Evolutionary conservation across 2,888 invertebrate species (phyloP).

Genomic region (Beris chalybata): DNA sequence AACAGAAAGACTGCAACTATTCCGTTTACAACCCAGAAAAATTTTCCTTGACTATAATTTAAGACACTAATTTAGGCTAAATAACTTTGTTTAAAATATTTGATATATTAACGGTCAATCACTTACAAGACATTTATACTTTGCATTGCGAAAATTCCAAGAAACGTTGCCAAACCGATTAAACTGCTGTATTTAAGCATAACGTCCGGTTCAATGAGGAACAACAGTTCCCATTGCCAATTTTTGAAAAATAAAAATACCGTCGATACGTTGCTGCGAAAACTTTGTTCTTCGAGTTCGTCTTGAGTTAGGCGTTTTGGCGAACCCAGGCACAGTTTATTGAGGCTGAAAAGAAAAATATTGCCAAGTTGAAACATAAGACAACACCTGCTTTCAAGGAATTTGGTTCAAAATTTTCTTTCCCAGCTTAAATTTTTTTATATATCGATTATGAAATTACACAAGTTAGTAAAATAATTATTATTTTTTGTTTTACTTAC

Average conservation of each 20-base stretch:
- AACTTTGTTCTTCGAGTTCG: constrained; percentile 53
- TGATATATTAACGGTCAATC: constrained; percentile 6
- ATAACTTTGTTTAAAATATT: neutral
- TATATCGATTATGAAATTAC: no score
- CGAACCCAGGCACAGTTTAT: constrained; percentile 47
- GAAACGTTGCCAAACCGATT: constrained; percentile 62
- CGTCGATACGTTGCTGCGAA: constrained; percentile 56
- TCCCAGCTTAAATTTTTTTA: no score
- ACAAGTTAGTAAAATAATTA: no score
- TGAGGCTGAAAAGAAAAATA: constrained; percentile 43
- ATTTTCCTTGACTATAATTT: constrained; percentile 47
- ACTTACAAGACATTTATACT: constrained; percentile 56
- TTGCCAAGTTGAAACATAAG: no score
- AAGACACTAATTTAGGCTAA: constrained; percentile 23
- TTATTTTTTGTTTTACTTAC: constrained; percentile 58
- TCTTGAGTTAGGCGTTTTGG: constrained; percentile 51
- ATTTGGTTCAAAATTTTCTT: no score
- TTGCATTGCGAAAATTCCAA: constrained; percentile 65
- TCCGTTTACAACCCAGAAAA: constrained; percentile 58
- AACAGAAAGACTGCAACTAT: constrained; percentile 58
- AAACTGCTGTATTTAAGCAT: constrained; percentile 81
- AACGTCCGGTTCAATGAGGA: constrained; percentile 75
- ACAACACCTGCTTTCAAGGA: no score
- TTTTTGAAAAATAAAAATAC: constrained; percentile 67
- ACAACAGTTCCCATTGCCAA: constrained; percentile 69